phyloP scores from a whole-genome alignment of 2,888 invertebrate genomes.

The Bugula neritina region DNA sequence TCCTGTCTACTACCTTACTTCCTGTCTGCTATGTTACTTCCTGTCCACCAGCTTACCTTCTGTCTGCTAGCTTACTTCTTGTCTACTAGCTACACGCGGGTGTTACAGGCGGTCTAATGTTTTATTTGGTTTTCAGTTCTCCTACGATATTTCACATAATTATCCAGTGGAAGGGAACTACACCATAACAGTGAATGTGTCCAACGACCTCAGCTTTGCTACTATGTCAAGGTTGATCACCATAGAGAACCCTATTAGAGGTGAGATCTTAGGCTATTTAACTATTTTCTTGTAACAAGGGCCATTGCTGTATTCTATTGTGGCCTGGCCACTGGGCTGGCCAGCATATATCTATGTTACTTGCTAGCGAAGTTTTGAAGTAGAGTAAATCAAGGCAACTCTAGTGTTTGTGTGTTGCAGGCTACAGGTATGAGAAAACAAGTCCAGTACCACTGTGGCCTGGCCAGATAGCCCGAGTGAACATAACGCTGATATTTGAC shows the following conservation, averaged over 20 bases:
- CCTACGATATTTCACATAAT: background rate
- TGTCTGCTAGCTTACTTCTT: too few relatives aligned
- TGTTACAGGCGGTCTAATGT: too few relatives aligned
- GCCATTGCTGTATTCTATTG: background rate
- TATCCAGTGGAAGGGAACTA: constrained; percentile 22
- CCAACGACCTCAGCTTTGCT: constrained; percentile 22
- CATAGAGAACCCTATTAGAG: constrained; percentile 18
- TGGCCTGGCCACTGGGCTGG: too few relatives aligned
- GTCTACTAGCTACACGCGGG: too few relatives aligned
- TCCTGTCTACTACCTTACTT: too few relatives aligned
- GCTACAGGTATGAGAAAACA: background rate
- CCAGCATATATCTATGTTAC: too few relatives aligned
- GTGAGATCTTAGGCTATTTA: background rate
- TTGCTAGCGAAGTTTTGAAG: too few relatives aligned
- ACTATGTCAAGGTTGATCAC: background rate
- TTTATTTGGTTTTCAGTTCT: background rate
- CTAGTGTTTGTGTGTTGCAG: too few relatives aligned
- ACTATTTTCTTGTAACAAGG: background rate
- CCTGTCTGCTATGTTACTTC: too few relatives aligned
- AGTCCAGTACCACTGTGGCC: constrained; percentile 20
- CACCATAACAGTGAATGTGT: constrained; percentile 8
- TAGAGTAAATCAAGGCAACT: too few relatives aligned
- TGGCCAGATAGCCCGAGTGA: constrained; percentile 4
- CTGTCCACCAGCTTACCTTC: too few relatives aligned
- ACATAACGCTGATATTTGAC: background rate